Evolutionary conservation across 2,797 vertebrate species (phyloP), one percentile per base, ranked within the genome.

Genomic region (Pelochelys cantorii): DNA sequence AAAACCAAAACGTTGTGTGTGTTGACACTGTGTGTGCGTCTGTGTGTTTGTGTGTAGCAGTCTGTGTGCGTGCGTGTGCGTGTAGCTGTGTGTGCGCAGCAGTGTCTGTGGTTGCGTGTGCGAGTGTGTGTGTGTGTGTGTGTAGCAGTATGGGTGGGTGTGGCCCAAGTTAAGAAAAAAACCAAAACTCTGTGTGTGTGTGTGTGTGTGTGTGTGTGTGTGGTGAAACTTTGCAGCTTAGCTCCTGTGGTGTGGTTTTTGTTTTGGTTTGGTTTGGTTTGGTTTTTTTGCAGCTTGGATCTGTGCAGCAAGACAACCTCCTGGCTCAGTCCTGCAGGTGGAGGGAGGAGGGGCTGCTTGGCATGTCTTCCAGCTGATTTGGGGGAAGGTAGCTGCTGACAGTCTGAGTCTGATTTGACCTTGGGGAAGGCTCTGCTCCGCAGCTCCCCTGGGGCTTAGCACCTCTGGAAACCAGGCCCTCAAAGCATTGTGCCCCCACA

Each of bases 41-140:
- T 42, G 42, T 42, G 42, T 42, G 42, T 42, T 5, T 54, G 42
- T 48, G 42, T 48, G 53, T 56, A 48, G 42, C 42, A 8, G 59
- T 6, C 25, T 60, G 25, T 62, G 60, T n/a, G 2, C 31, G 48
- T 3, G 1, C 1, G 15, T 5, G 81, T 29, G 10, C 8, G 42
- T 48, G 42, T 48, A 48, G 42, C 7, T 5, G 53, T 54, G 42
- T 60, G 25, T 29, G 60, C 12, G 42, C 53, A 54, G 14, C 11
- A 2, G 42, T 48, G 42, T 48, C 53, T n/a, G 2, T 34, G 48
- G 3, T 1, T 1, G 20, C 5, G 81, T 25, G 10, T 8, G 42
- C 42, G 42, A 2, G 1, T 4, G 42, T 5, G 1, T 4, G 11
- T 84, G 34, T 11, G n/a, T 31, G 5, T 0, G 0, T 3, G 3